Percentiles rank a stretch among this genome's conserved stretches.
These are phyloP conservation scores for Platysteira castanea DNA, from an alignment of 2,113 vertebrate genomes.

Conservation along the genomic window DNA sequence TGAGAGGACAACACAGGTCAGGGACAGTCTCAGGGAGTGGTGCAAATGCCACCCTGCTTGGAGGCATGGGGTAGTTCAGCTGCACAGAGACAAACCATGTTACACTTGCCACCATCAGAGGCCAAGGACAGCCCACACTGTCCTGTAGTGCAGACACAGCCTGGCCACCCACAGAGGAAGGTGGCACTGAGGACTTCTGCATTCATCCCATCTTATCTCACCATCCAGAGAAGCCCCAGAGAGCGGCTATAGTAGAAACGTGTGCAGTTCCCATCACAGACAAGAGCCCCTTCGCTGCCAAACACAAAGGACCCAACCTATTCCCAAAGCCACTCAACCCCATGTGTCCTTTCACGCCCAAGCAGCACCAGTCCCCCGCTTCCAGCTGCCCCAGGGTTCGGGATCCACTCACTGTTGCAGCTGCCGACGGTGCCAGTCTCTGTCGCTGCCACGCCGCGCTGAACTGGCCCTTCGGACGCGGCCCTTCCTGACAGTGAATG, in stretches of 20 bases:
- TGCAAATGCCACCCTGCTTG: neutral
- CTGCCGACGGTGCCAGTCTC: constrained; percentile 69
- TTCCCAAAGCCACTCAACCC: neutral
- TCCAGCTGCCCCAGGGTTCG: constrained; percentile 38
- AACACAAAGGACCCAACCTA: neutral
- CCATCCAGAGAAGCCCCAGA: neutral
- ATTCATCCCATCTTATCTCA: neutral
- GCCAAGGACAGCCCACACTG: neutral
- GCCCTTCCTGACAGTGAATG: constrained; percentile 77
- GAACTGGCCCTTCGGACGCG: constrained; percentile 69
- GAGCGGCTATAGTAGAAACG: rapidly evolving
- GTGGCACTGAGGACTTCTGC: neutral
- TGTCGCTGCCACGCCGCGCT: constrained; percentile 74
- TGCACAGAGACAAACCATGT: neutral
- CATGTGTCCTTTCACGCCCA: neutral
- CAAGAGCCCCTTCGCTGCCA: neutral
- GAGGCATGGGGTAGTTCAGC: rapidly evolving
- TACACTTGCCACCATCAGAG: neutral
- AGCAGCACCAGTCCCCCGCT: neutral
- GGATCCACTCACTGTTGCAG: constrained; percentile 78
- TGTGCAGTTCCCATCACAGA: neutral
- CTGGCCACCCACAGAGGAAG: neutral
- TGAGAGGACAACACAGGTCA: neutral
- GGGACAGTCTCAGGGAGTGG: neutral
- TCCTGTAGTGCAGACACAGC: neutral